These are phyloP conservation scores for Montipora cactus DNA, from an alignment of 64 coral and sea anemone genomes.

Conservation along the genomic window DNA sequence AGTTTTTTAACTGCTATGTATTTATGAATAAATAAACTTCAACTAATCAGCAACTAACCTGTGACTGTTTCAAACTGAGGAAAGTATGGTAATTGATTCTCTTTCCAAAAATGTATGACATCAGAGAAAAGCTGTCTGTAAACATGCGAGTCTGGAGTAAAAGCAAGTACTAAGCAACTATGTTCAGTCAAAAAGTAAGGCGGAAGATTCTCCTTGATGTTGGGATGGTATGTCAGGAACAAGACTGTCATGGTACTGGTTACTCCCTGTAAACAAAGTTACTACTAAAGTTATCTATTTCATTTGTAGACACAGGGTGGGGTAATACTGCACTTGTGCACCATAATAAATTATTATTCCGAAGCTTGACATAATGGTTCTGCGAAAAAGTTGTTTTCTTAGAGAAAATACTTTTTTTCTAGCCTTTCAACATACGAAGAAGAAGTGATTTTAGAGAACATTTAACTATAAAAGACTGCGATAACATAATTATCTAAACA, in stretches of 20 bases:
- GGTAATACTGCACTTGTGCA: no score
- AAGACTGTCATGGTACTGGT: constrained; percentile 23
- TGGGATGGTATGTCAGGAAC: constrained; percentile 40
- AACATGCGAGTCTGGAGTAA: constrained; percentile 49
- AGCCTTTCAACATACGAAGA: no score
- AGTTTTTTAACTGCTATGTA: no score
- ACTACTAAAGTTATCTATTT: no score
- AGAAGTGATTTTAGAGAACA: no score
- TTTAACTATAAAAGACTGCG: no score
- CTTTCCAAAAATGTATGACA: constrained; percentile 65
- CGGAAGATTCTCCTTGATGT: constrained; percentile 23
- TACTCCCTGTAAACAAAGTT: neutral
- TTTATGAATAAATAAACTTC: neutral
- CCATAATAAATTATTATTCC: no score
- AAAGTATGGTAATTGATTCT: constrained; percentile 19
- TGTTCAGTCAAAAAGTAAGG: constrained; percentile 23
- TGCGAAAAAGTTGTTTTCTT: no score
- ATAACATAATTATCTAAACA: no score
- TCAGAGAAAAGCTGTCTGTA: constrained; percentile 72
- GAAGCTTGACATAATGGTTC: no score
- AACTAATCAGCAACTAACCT: neutral
- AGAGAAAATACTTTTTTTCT: no score
- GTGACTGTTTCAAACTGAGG: constrained; percentile 26
- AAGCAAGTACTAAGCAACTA: constrained; percentile 32
- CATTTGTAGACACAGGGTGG: no score